A percentile compares a stretch with the other conserved stretches of the same genome.
Evolutionary conservation across 2,888 invertebrate species (phyloP).

Genomic region (Meloe dianella): DNA sequence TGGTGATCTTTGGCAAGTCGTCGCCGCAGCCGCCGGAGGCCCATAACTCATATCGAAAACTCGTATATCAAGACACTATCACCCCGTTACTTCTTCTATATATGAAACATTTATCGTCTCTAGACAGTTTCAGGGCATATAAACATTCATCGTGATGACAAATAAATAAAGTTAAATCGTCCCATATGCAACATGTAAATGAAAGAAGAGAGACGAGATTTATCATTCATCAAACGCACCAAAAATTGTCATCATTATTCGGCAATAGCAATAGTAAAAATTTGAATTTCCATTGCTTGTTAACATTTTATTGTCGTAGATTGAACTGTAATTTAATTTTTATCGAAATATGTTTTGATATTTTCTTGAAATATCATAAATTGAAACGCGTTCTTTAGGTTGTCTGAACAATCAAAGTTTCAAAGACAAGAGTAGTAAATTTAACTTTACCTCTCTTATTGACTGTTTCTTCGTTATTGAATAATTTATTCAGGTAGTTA

Average conservation of each 20-base stretch:
- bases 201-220: neutral
- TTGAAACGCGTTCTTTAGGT: neutral
- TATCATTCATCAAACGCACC: neutral
- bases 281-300: neutral
- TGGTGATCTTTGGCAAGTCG: conserved; percentile 58
- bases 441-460: neutral
- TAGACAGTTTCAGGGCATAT: conserved; percentile 6
- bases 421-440: neutral
- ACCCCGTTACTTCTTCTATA: conserved; percentile 40
- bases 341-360: neutral
- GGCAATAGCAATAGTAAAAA: neutral
- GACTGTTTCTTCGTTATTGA: conserved; percentile 25
- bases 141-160: conserved; percentile 15
- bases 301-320: neutral
- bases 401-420: neutral
- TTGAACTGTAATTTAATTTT: neutral
- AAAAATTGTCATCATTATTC: neutral
- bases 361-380: neutral
- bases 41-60: conserved; percentile 60
- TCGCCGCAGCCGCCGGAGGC: conserved; percentile 56
- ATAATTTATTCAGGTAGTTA: conserved; percentile 32
- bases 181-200: neutral
- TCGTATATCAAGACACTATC: conserved; percentile 57
- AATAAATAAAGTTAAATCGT: conserved; percentile 3
- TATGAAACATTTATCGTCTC: conserved; percentile 50